Evolutionary conservation across 2,888 invertebrate genomes (phyloP), one percentile per base, ranked within the genome.

Genomic region (Phania funesta): DNA sequence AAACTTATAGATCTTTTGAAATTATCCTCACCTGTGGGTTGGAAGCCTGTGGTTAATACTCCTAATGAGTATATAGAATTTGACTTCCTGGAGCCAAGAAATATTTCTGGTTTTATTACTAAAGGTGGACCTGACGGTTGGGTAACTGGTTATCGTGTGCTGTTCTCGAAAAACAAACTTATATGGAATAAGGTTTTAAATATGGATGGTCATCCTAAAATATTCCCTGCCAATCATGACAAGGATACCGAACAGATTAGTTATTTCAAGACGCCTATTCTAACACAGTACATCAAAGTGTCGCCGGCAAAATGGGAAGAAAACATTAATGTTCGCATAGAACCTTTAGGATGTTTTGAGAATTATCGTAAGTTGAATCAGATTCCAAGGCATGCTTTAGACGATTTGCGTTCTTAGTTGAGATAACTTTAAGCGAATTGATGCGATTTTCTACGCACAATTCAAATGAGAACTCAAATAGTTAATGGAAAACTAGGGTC

Each of bases 341-440:
- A 97, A 86, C 93, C 97, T 0, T 91, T 94, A 13, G 97, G 97
- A 6, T 97, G 97, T 88, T 96, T 93, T 85, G 91, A 93, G 84
- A 94, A 95, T 1, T 96, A 96, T 88, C 92, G 93, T 93, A 91
- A 93, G 93, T 91, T 24, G 16, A 20, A 64, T 4, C 1, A n/a
- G n/a, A n/a, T n/a, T n/a, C n/a, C n/a, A n/a, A n/a, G n/a, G n/a
- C n/a, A n/a, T n/a, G n/a, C n/a, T n/a, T n/a, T n/a, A n/a, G n/a
- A n/a, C n/a, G n/a, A n/a, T n/a, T n/a, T n/a, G n/a, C n/a, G n/a
- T n/a, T n/a, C n/a, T n/a, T n/a, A n/a, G n/a, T n/a, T n/a, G n/a
- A n/a, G n/a, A n/a, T n/a, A n/a, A n/a, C n/a, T n/a, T n/a, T n/a
- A n/a, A n/a, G n/a, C n/a, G n/a, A n/a, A n/a, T n/a, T n/a, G n/a